phyloP scores from a whole-genome alignment of 1,140 invertebrate genomes.

The Nymphalis io region DNA sequence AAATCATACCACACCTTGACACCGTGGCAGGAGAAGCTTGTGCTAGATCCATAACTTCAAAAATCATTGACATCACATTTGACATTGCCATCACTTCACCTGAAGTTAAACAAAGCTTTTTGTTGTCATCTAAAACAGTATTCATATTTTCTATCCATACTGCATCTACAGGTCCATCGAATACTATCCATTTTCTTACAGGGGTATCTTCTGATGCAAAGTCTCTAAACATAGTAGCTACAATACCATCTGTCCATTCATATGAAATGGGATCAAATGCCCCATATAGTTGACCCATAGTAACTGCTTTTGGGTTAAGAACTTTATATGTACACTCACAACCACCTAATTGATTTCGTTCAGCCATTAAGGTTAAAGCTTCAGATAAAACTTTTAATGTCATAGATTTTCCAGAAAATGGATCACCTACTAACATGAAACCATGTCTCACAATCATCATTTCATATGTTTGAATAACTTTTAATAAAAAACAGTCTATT shows the following conservation, averaged over 20 bases:
- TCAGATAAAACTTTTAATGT: slow-evolving; percentile 88
- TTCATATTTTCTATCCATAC: slow-evolving; percentile 99
- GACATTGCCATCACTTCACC: slow-evolving; percentile 95
- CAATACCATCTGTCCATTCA: slow-evolving; percentile 95
- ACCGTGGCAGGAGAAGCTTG: slow-evolving; percentile 95
- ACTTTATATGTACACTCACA: slow-evolving; percentile 86
- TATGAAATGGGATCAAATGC: slow-evolving; percentile 94
- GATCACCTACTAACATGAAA: slow-evolving; percentile 96
- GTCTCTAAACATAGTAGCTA: slow-evolving; percentile 87
- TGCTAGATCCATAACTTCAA: slow-evolving; percentile 95
- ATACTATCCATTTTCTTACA: slow-evolving; percentile 91
- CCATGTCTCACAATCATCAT: slow-evolving; percentile 96
- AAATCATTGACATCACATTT: slow-evolving; percentile 93
- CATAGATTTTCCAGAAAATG: slow-evolving; percentile 91
- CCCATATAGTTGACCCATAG: slow-evolving; percentile 94
- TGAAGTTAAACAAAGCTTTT: slow-evolving; percentile 92
- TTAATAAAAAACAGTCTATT: slow-evolving; percentile 85
- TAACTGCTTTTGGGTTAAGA: slow-evolving; percentile 95
- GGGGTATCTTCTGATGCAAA: slow-evolving; percentile 85
- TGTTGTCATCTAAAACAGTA: slow-evolving; percentile 96
- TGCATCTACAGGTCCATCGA: slow-evolving; percentile 96
- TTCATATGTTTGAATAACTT: slow-evolving; percentile 94
- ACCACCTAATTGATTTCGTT: slow-evolving; percentile 81
- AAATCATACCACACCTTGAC: slow-evolving; percentile 97
- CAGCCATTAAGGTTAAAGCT: slow-evolving; percentile 85